Evolutionary conservation across 2,888 invertebrate genomes (phyloP).

Genomic region (Uloborus plumipes): DNA sequence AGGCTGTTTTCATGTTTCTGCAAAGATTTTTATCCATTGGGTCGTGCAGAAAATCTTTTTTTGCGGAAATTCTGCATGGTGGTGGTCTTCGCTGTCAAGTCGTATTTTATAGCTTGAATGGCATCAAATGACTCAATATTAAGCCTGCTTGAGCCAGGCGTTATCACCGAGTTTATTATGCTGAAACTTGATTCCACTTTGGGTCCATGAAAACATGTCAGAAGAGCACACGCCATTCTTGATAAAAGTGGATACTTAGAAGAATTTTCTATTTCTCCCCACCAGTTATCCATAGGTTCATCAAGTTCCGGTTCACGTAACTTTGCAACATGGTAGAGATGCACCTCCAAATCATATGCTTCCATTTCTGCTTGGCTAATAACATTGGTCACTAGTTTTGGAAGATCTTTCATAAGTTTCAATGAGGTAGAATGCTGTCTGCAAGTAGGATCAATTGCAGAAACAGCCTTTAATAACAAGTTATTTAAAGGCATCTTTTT

Average conservation of each 20-base stretch:
- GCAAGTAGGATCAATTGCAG: conserved; percentile 10
- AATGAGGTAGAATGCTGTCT: conserved; percentile 14
- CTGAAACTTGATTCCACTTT: conserved; percentile 17
- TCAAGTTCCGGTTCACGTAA: background rate
- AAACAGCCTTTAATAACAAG: background rate
- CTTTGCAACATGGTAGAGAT: background rate
- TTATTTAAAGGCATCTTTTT: conserved; percentile 18
- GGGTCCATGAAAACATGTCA: conserved; percentile 15
- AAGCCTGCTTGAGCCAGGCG: background rate
- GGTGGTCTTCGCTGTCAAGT: background rate
- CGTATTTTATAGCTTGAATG: background rate
- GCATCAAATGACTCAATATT: conserved; percentile 5
- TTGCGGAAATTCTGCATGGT: background rate
- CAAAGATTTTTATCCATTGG: background rate
- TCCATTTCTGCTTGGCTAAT: conserved; percentile 20
- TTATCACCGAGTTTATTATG: background rate
- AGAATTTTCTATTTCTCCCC: conserved; percentile 12
- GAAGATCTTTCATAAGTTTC: conserved; percentile 8
- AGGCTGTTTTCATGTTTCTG: background rate
- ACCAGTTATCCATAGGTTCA: conserved; percentile 9
- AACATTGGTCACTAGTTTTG: conserved; percentile 14
- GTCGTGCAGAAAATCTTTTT: background rate
- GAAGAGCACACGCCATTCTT: conserved; percentile 9
- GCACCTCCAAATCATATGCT: conserved; percentile 5
- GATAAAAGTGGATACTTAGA: background rate